Percentiles rank a stretch among this genome's conserved stretches.
These are phyloP conservation scores for Cichlasoma orientale DNA, from an alignment of 2,797 vertebrate genomes.

Conservation along the genomic window DNA sequence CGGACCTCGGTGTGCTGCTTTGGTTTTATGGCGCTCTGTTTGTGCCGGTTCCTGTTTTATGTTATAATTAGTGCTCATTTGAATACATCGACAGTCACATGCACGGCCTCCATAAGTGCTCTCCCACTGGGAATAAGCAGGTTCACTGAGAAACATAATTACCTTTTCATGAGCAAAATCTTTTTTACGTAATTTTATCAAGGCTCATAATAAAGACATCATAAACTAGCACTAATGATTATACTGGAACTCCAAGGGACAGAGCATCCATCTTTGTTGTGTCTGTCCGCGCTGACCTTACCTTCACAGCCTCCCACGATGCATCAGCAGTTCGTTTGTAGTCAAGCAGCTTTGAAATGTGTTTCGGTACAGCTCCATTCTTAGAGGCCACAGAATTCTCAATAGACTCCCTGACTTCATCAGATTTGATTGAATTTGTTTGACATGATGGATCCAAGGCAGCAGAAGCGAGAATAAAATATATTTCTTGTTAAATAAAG, in stretches of 20 bases:
- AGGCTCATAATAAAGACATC: slow-evolving; percentile 12
- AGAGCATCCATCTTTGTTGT: slow-evolving; percentile 38
- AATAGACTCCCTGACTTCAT: neutral
- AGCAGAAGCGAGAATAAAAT: neutral
- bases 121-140: slow-evolving; percentile 5
- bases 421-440: neutral
- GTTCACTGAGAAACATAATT: slow-evolving; percentile 8
- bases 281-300: slow-evolving; percentile 36
- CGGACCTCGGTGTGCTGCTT: no score
- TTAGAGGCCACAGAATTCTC: slow-evolving; percentile 6
- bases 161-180: neutral
- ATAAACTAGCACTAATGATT: slow-evolving; percentile 22
- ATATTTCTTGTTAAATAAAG: neutral
- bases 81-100: neutral
- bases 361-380: slow-evolving; percentile 12
- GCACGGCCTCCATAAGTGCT: neutral
- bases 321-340: slow-evolving; percentile 21
- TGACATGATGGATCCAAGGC: neutral
- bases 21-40: neutral
- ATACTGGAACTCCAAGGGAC: no score
- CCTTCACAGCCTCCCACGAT: slow-evolving; percentile 27
- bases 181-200: slow-evolving; percentile 10
- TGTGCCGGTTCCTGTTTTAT: neutral
- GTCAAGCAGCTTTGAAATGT: slow-evolving; percentile 25
- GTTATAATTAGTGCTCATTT: neutral